These are phyloP conservation scores for Clistopyga incitator DNA, from an alignment of 2,888 invertebrate genomes.

Conservation along the genomic window DNA sequence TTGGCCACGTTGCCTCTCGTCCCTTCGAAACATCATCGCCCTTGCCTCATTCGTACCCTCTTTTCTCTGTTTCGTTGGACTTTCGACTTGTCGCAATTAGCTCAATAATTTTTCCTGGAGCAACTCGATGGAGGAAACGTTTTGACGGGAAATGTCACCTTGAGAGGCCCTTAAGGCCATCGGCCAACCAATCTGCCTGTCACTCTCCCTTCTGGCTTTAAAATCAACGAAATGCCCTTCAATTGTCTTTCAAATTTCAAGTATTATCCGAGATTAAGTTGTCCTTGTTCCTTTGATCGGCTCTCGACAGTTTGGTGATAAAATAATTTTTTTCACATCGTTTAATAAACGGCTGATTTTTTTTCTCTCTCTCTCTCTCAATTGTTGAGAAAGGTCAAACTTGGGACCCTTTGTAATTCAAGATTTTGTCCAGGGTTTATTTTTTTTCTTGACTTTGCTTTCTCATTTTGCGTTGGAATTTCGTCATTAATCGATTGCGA, in stretches of 20 bases:
- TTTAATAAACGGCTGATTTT: neutral
- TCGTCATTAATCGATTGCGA: slow-evolving; percentile 56
- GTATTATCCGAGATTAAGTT: neutral
- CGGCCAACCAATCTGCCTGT: slow-evolving; percentile 65
- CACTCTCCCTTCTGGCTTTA: slow-evolving; percentile 55
- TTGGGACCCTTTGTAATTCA: neutral
- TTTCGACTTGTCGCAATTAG: slow-evolving; percentile 83
- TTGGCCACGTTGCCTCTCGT: slow-evolving; percentile 67
- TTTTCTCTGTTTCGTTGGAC: slow-evolving; percentile 76
- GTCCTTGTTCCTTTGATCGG: neutral
- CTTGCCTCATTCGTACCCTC: slow-evolving; percentile 52
- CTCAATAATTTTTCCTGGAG: slow-evolving; percentile 81
- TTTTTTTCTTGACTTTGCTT: too few relatives aligned
- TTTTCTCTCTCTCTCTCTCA: neutral
- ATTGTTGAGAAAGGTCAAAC: neutral
- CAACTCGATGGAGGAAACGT: slow-evolving; percentile 16
- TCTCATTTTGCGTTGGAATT: slow-evolving; percentile 44
- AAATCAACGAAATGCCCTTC: neutral
- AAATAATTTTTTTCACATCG: neutral
- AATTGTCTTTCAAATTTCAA: neutral
- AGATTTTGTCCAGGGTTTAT: too few relatives aligned
- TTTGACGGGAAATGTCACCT: slow-evolving; percentile 77
- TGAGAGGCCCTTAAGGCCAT: slow-evolving; percentile 44
- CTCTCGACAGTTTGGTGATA: neutral
- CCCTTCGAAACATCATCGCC: slow-evolving; percentile 24